Base-by-base conservation (phyloP, 1,140 invertebrate genomes). In the Drosophila seguyi region DNA sequence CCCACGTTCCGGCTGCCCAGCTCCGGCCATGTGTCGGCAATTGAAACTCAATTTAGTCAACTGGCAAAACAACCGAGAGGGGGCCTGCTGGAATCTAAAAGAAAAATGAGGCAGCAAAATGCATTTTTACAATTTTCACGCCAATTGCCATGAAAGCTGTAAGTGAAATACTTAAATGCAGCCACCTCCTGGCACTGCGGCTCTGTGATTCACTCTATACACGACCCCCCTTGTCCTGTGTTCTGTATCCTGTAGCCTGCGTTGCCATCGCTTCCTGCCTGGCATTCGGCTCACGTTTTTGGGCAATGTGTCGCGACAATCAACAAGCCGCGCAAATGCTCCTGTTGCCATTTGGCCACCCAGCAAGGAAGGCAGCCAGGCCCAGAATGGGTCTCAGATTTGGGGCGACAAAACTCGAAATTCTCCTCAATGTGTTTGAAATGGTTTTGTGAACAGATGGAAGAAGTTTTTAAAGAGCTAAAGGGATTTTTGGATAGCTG, bases 21-120 rank as follows among this genome's bases (percentile, higher is more conserved):
- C 22, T 27, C 31, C 31, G 36, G 76, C 79, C 80, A 87, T 88
- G 84, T 87, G 81, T 79, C 74, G 69, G 81, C 84, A 88, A 88
- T 88, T 88, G 85, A 85, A 90, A 90, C 85, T 90, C 85, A 88
- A 88, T 88, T 90, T 88, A 88, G 80, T 88, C 80, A 83, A 87
- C 84, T 77, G 80, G 75, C 68, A 68, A 57, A 71, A 63, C 62
- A 81, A 39, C 75, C 59, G 34, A 25, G 44, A 14, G 13, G 41
- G 56, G 6, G 16, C 47, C 44, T 44, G 56, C 31, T 52, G 44
- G 57, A 53, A 53, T 39, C 42, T 39, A 63, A 55, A 58, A 42
- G 48, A 77, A 62, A 71, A 73, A 57, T 79, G 67, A 63, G 75
- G 31, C 75, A 55, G 59, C 47, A 80, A 81, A 87, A 88, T 88